Evolutionary conservation across 2,888 invertebrate genomes (phyloP).

Genomic region (Synergus gifuensis): DNA sequence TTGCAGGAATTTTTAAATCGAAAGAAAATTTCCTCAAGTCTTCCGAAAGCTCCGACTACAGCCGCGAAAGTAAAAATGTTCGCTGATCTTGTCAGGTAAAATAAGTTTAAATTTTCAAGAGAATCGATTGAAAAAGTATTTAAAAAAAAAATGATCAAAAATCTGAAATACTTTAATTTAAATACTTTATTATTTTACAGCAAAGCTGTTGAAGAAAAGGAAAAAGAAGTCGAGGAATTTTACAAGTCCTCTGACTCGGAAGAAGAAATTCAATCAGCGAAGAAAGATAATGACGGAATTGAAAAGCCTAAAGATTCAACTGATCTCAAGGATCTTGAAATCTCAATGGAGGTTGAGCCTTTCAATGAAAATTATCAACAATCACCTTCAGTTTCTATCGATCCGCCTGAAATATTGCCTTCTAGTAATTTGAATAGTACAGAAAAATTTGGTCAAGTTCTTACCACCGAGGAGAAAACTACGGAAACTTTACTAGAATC

Average conservation of each 20-base stretch:
- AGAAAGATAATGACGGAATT: not conserved
- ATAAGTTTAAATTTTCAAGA: slow-evolving; percentile 6
- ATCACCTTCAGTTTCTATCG: not conserved
- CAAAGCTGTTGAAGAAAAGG: slow-evolving; percentile 84
- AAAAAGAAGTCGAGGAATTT: slow-evolving; percentile 86
- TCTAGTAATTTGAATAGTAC: slow-evolving; percentile 1
- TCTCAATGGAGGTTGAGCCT: slow-evolving; percentile 26
- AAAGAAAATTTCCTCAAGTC: slow-evolving; percentile 69
- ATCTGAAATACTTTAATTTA: slow-evolving; percentile 45
- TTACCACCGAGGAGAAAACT: slow-evolving; percentile 39
- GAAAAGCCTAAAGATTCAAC: slow-evolving; percentile 14
- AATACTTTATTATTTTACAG: slow-evolving; percentile 75
- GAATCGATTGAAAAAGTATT: not conserved
- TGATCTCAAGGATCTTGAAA: slow-evolving; percentile 51
- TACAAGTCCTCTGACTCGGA: slow-evolving; percentile 85
- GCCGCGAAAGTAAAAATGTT: slow-evolving; percentile 83
- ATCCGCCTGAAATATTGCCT: not conserved
- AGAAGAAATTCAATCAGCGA: slow-evolving; percentile 59
- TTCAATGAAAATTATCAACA: slow-evolving; percentile 7
- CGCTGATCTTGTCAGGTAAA: slow-evolving; percentile 77
- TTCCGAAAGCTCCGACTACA: slow-evolving; percentile 74
- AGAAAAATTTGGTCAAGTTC: slow-evolving; percentile 28
- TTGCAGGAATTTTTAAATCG: slow-evolving; percentile 88
- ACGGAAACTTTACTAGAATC: slow-evolving; percentile 52
- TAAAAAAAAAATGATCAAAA: slow-evolving; percentile 31